Evolutionary conservation across 2,113 vertebrate genomes (phyloP).

Genomic region (Tenrec ecaudatus): DNA sequence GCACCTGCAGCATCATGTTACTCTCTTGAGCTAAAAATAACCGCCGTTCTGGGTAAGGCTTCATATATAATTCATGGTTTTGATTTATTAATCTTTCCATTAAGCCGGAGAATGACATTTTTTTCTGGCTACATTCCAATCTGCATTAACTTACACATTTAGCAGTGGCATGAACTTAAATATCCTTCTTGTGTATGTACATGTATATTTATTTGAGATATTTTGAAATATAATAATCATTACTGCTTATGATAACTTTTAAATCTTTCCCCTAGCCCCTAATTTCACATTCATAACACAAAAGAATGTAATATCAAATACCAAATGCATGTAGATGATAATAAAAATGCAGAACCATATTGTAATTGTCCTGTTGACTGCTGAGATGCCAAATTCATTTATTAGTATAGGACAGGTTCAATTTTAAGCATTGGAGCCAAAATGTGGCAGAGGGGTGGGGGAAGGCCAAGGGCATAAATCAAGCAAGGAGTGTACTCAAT

Average conservation of each 20-base stretch:
- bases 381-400: neutral
- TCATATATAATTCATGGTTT: constrained; percentile 77
- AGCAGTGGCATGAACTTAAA: constrained; percentile 77
- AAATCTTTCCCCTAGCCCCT: constrained; percentile 2
- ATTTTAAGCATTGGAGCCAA: neutral
- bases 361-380: neutral
- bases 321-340: constrained; percentile 29
- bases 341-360: constrained; percentile 26
- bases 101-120: constrained; percentile 78
- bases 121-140: constrained; percentile 61
- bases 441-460: neutral
- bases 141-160: constrained; percentile 62
- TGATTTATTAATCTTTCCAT: constrained; percentile 80
- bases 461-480: neutral
- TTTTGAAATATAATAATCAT: constrained; percentile 37
- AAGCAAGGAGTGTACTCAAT: neutral
- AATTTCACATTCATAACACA: constrained; percentile 43
- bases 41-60: constrained; percentile 66
- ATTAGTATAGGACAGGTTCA: constrained; percentile 1
- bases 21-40: constrained; percentile 71
- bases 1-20: constrained; percentile 58
- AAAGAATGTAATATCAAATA: constrained; percentile 27
- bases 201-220: constrained; percentile 29
- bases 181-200: neutral
- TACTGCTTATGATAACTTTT: constrained; percentile 39